These are phyloP conservation scores for Naja naja DNA, from an alignment of 2,113 vertebrate species.

Conservation along the genomic window DNA sequence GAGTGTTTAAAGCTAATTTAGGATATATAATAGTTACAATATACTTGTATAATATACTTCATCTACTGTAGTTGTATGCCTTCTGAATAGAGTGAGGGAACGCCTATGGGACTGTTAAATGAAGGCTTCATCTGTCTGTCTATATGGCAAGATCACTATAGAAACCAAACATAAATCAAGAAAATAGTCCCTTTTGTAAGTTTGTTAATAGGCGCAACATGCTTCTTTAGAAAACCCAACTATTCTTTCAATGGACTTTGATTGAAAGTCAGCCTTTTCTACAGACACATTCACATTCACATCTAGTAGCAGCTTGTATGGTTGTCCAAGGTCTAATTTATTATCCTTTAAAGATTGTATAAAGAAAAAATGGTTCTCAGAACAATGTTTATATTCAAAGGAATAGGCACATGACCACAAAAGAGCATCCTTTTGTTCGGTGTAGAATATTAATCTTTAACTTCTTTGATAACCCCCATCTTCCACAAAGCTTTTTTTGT, in stretches of 20 bases:
- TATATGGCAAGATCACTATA: conserved; percentile 79
- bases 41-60: conserved; percentile 57
- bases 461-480: conserved; percentile 65
- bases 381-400: conserved; percentile 87
- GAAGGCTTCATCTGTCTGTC: conserved; percentile 78
- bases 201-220: conserved; percentile 97
- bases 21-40: conserved; percentile 40
- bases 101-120: conserved; percentile 73
- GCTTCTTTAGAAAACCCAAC: conserved; percentile 90
- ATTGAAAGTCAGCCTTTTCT: conserved; percentile 90
- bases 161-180: conserved; percentile 89
- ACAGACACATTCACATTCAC: conserved; percentile 86
- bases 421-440: conserved; percentile 81
- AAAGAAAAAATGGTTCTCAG: conserved; percentile 82
- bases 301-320: conserved; percentile 91
- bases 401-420: conserved; percentile 76
- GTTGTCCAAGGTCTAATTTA: conserved; percentile 89
- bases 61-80: conserved; percentile 49
- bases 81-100: conserved; percentile 69
- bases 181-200: conserved; percentile 90
- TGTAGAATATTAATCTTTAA: conserved; percentile 81
- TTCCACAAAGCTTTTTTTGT: conserved; percentile 33
- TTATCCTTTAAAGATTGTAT: conserved; percentile 87
- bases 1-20: conserved; percentile 48
- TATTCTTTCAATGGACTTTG: conserved; percentile 94